Evolutionary conservation across 2,888 invertebrate genomes (phyloP).

Genomic region (Dynastes maya): DNA sequence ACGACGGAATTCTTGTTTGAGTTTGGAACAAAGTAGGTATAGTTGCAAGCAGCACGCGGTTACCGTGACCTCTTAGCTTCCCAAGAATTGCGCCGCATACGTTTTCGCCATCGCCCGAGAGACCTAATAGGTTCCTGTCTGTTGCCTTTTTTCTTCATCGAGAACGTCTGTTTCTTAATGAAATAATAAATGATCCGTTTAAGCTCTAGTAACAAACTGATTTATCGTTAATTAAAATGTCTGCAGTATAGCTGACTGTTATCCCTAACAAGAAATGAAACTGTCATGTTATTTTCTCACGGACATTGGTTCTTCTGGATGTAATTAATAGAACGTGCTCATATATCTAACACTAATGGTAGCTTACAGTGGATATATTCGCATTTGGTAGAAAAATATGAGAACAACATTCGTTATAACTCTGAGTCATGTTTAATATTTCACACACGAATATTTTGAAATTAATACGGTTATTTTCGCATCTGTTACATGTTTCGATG

Average conservation of each 20-base stretch:
- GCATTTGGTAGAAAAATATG: too few species aligned
- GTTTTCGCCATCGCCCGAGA: constrained; percentile 6
- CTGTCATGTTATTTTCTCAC: background rate
- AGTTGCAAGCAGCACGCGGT: background rate
- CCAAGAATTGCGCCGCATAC: constrained; percentile 9
- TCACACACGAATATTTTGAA: too few species aligned
- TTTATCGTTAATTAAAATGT: constrained; percentile 40
- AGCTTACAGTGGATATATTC: too few species aligned
- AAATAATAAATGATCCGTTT: constrained; percentile 31
- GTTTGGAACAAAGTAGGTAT: constrained; percentile 24
- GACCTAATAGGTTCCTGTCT: constrained; percentile 20
- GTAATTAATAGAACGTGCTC: background rate
- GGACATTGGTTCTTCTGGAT: background rate
- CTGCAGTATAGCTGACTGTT: background rate
- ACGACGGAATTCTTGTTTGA: constrained; percentile 29
- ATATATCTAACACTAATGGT: too few species aligned
- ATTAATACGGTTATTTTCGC: too few species aligned
- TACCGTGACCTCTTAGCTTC: constrained; percentile 18
- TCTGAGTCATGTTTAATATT: too few species aligned
- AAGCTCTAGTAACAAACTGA: constrained; percentile 2
- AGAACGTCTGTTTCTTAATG: constrained; percentile 29
- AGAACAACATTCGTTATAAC: too few species aligned
- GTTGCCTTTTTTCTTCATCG: constrained; percentile 10
- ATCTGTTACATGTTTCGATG: too few species aligned
- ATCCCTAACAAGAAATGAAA: constrained; percentile 13